Evolutionary conservation across 1,140 invertebrate genomes (phyloP).

Genomic region (Drosophila lacteicornis): DNA sequence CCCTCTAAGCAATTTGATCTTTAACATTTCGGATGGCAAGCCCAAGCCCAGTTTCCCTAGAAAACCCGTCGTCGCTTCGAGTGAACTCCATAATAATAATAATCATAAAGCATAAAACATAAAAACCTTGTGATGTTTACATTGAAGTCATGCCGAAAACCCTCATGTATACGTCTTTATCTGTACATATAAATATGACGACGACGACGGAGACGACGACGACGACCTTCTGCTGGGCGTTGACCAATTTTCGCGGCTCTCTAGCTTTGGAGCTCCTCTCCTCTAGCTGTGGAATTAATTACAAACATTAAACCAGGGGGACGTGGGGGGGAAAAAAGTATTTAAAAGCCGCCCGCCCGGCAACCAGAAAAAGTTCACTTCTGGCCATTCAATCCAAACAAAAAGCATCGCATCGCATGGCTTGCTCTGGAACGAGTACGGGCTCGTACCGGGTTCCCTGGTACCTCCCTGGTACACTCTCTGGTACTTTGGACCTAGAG

Average conservation of each 20-base stretch:
- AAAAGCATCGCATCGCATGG: constrained; percentile 24
- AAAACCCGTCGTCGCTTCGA: constrained; percentile 37
- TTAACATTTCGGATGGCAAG: constrained; percentile 17
- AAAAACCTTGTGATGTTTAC: constrained; percentile 61
- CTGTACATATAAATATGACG: constrained; percentile 32
- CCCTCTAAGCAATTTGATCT: constrained; percentile 35
- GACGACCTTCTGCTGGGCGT: constrained; percentile 40
- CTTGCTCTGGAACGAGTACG: constrained; percentile 6
- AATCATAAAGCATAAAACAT: constrained; percentile 40
- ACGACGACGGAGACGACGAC: constrained; percentile 6
- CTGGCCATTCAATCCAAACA: constrained; percentile 60
- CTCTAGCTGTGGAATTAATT: constrained; percentile 56
- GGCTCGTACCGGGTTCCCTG: not conserved
- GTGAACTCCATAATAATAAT: constrained; percentile 41
- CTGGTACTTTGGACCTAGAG: constrained; percentile 39
- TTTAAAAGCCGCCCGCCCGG: constrained; percentile 9
- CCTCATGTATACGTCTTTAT: constrained; percentile 16
- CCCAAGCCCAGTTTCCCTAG: constrained; percentile 41
- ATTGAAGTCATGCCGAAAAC: constrained; percentile 60
- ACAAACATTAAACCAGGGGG: constrained; percentile 58
- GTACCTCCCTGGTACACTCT: not conserved
- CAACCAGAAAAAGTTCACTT: constrained; percentile 37
- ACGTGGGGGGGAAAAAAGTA: constrained; percentile 17
- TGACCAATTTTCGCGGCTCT: constrained; percentile 33
- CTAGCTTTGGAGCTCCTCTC: constrained; percentile 15